Percentiles rank a stretch among this genome's conserved stretches.
Evolutionary conservation across 2,888 invertebrate genomes (phyloP).

Genomic region (Busseola fusca): DNA sequence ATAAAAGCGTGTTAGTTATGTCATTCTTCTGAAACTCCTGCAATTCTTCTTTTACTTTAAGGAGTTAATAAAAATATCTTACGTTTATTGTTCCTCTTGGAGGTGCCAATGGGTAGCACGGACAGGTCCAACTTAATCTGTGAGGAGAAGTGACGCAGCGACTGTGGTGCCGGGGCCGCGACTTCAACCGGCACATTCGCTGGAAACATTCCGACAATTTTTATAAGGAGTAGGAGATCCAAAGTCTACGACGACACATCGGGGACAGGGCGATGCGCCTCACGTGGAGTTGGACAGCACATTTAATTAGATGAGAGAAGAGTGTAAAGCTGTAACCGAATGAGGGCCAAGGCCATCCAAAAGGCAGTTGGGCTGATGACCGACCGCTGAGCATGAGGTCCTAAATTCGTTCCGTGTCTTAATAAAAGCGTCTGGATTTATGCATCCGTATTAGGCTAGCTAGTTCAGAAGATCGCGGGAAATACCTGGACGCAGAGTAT

Average conservation of each 20-base stretch:
- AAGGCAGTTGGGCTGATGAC: background rate
- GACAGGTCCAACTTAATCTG: constrained; percentile 86
- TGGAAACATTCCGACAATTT: constrained; percentile 30
- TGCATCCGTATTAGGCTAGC: no score
- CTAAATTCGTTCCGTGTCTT: background rate
- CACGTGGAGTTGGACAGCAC: background rate
- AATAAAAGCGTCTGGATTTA: no score
- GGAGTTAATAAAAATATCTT: constrained; percentile 13
- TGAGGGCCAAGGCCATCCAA: background rate
- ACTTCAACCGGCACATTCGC: constrained; percentile 64
- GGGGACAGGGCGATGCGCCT: background rate
- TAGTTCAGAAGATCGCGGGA: background rate
- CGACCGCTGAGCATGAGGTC: no score
- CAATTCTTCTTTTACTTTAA: background rate
- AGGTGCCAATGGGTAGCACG: constrained; percentile 82
- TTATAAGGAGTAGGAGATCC: background rate
- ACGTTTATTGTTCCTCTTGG: constrained; percentile 74
- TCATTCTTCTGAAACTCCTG: background rate
- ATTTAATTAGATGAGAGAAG: background rate
- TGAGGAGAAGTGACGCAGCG: constrained; percentile 82
- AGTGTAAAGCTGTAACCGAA: background rate
- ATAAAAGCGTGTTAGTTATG: background rate
- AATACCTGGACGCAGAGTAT: background rate
- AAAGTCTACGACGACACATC: background rate
- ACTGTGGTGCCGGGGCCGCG: constrained; percentile 62